A percentile compares a stretch with the other conserved stretches of the same genome.
Evolutionary conservation across 2,888 invertebrate genomes (phyloP).

Genomic region (Drosophila antonietae): DNA sequence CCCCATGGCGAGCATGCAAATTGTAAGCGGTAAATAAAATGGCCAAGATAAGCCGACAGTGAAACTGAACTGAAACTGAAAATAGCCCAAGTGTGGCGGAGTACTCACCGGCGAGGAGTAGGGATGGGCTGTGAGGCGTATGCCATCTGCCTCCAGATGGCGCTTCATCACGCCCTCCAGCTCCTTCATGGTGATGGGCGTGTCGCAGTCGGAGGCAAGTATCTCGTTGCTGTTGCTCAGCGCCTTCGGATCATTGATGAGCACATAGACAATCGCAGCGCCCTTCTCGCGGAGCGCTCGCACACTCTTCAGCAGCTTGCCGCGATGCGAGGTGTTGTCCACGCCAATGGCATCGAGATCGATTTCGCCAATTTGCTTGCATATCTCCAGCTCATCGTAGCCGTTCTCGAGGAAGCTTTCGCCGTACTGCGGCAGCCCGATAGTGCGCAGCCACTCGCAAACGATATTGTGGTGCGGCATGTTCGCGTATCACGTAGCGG

Average conservation of each 20-base stretch:
- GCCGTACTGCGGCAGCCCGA: slow-evolving; percentile 94
- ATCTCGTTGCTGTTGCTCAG: slow-evolving; percentile 86
- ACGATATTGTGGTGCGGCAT: slow-evolving; percentile 90
- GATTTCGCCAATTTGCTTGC: slow-evolving; percentile 97
- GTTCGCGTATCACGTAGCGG: slow-evolving; percentile 80
- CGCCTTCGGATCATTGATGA: slow-evolving; percentile 91
- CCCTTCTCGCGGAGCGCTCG: slow-evolving; percentile 94
- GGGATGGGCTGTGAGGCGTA: slow-evolving; percentile 93
- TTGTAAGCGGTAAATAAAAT: slow-evolving; percentile 71
- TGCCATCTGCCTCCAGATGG: slow-evolving; percentile 93
- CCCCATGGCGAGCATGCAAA: slow-evolving; percentile 65
- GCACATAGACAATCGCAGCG: slow-evolving; percentile 96
- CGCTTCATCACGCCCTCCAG: slow-evolving; percentile 93
- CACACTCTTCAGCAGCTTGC: slow-evolving; percentile 92
- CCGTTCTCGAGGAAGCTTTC: slow-evolving; percentile 98
- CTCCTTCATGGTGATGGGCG: slow-evolving; percentile 85
- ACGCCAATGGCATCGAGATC: slow-evolving; percentile 98
- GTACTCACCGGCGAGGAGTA: slow-evolving; percentile 95
- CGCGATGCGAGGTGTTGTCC: slow-evolving; percentile 92
- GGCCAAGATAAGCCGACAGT: slow-evolving; percentile 64
- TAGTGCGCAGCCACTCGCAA: slow-evolving; percentile 95
- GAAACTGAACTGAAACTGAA: slow-evolving; percentile 5
- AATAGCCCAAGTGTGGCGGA: slow-evolving; percentile 3
- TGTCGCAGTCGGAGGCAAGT: slow-evolving; percentile 84
- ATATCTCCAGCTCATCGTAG: slow-evolving; percentile 98